Conservation (phyloP, 2,888 invertebrate species). For the Coenonympha arcania region DNA sequence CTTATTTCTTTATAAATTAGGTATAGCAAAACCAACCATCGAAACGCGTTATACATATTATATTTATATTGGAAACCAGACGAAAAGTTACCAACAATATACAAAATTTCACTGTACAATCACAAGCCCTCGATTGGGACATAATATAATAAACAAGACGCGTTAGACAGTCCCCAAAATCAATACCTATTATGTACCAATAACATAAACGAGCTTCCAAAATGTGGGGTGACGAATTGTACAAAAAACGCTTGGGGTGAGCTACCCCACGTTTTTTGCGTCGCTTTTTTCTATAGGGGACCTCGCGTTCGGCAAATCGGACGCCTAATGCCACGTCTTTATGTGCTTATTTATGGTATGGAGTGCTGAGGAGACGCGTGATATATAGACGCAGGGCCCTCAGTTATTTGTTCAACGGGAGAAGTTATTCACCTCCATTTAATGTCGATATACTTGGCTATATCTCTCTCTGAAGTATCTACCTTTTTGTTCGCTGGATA, state of each 20-base stretch:
- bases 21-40: no score
- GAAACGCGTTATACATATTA: no score
- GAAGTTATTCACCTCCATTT: background rate
- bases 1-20: no score
- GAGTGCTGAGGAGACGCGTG: slow-evolving; percentile 16
- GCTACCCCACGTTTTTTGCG: slow-evolving; percentile 46
- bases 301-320: slow-evolving; percentile 35
- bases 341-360: slow-evolving; percentile 50
- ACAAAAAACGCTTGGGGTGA: slow-evolving; percentile 49
- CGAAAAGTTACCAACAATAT: background rate
- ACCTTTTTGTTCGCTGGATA: no score
- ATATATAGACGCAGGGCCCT: slow-evolving; percentile 19
- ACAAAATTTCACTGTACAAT: background rate
- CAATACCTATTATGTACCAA: slow-evolving; percentile 60
- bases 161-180: slow-evolving; percentile 41
- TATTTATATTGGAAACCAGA: no score
- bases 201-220: slow-evolving; percentile 42
- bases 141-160: slow-evolving; percentile 12
- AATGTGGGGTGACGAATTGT: slow-evolving; percentile 46
- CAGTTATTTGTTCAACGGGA: slow-evolving; percentile 4
- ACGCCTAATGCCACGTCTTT: slow-evolving; percentile 48
- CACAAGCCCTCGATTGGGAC: background rate
- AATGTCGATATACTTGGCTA: background rate
- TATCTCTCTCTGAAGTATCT: background rate
- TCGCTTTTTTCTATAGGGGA: slow-evolving; percentile 29